phyloP scores from a whole-genome alignment of 2,888 invertebrate genomes.

The Campoplex nolae region DNA sequence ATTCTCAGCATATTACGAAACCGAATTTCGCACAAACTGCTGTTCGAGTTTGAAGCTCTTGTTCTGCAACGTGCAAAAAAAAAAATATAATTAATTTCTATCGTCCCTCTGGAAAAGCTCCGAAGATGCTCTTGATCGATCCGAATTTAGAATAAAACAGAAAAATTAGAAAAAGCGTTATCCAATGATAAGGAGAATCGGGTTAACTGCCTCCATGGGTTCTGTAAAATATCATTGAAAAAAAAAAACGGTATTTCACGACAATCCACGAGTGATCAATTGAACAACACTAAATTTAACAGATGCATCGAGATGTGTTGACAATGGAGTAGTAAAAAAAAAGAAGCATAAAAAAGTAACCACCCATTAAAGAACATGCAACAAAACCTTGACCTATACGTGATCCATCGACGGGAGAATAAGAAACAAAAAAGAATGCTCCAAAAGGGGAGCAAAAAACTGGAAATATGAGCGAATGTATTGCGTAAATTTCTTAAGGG shows the following conservation, averaged over 20 bases:
- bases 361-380: background rate
- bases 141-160: too few species aligned
- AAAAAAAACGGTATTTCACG: background rate
- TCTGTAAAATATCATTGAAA: background rate
- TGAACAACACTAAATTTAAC: background rate
- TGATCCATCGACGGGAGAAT: background rate
- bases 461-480: background rate
- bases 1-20: background rate
- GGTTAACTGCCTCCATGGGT: background rate
- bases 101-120: background rate
- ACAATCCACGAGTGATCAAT: too few species aligned
- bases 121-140: too few species aligned
- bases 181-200: background rate
- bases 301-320: background rate
- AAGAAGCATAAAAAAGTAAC: background rate
- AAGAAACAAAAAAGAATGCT: constrained; percentile 9
- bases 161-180: too few species aligned
- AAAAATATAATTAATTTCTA: background rate
- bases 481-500: background rate
- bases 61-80: background rate
- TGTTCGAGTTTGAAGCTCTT: background rate
- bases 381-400: background rate
- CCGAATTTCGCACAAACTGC: background rate
- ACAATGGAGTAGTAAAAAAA: background rate
- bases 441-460: background rate